A percentile compares a stretch with the other conserved stretches of the same genome.
phyloP scores from a whole-genome alignment of 2,888 invertebrate species.

The Mylabris sibirica region DNA sequence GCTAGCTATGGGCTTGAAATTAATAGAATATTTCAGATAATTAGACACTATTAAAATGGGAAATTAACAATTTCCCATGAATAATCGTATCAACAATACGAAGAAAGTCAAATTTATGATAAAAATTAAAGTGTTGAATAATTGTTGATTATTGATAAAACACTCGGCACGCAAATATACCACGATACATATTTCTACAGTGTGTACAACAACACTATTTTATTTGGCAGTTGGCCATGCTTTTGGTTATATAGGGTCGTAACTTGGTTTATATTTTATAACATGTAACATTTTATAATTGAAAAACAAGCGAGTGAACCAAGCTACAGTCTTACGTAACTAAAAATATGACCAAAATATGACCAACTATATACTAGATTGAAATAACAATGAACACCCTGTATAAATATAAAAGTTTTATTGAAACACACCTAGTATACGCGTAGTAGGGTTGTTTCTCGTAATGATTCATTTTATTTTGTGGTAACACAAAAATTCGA shows the following conservation, averaged over 20 bases:
- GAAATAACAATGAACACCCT: no score
- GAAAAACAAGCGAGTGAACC: no score
- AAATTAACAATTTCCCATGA: background rate
- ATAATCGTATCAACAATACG: background rate
- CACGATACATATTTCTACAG: background rate
- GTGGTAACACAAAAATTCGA: background rate
- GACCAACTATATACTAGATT: no score
- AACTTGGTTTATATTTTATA: no score
- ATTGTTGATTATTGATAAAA: constrained; percentile 2
- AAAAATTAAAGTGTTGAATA: background rate
- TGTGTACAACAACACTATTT: no score
- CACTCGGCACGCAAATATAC: background rate
- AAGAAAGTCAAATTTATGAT: background rate
- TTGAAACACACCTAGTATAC: background rate
- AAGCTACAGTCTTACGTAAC: no score
- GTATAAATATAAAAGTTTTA: background rate
- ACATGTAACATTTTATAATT: no score
- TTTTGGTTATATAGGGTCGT: no score
- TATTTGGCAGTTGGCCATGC: no score
- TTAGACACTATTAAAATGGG: background rate
- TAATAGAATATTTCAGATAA: no score
- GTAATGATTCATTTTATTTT: constrained; percentile 3
- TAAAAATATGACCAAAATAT: no score
- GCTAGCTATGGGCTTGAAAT: no score
- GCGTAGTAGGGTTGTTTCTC: background rate